phyloP scores from a whole-genome alignment of 2,888 invertebrate species.

The Minunthozetes semirufus region DNA sequence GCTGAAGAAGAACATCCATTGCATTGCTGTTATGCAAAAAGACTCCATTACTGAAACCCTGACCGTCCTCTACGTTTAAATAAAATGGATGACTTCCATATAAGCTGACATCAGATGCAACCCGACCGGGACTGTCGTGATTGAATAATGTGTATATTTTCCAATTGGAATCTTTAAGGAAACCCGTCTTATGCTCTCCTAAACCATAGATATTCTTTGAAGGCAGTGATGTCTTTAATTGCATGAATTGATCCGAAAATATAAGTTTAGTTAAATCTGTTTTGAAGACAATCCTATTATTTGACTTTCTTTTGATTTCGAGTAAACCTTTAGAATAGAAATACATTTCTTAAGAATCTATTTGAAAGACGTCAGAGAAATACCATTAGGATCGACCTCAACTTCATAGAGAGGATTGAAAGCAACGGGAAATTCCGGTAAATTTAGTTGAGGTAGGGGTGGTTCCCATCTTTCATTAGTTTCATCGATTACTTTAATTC shows the following conservation, averaged over 20 bases:
- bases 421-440: background rate
- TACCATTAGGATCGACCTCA: background rate
- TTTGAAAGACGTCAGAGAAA: conserved; percentile 53
- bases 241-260: conserved; percentile 63
- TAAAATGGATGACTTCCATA: conserved; percentile 82
- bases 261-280: conserved; percentile 59
- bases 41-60: conserved; percentile 61
- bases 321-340: background rate
- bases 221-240: conserved; percentile 59
- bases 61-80: conserved; percentile 64
- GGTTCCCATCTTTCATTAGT: conserved; percentile 36
- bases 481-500: conserved; percentile 35
- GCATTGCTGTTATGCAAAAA: conserved; percentile 76
- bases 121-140: background rate
- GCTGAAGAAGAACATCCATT: conserved; percentile 60
- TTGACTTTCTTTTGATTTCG: conserved; percentile 54
- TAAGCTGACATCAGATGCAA: conserved; percentile 50
- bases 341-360: conserved; percentile 58
- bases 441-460: conserved; percentile 32
- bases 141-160: conserved; percentile 30
- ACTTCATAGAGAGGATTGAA: background rate
- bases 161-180: conserved; percentile 45
- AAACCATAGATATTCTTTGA: conserved; percentile 64
- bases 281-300: conserved; percentile 78
- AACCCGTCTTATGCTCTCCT: conserved; percentile 61